phyloP scores from a whole-genome alignment of 2,113 vertebrate genomes.

The Perca schrenkii region DNA sequence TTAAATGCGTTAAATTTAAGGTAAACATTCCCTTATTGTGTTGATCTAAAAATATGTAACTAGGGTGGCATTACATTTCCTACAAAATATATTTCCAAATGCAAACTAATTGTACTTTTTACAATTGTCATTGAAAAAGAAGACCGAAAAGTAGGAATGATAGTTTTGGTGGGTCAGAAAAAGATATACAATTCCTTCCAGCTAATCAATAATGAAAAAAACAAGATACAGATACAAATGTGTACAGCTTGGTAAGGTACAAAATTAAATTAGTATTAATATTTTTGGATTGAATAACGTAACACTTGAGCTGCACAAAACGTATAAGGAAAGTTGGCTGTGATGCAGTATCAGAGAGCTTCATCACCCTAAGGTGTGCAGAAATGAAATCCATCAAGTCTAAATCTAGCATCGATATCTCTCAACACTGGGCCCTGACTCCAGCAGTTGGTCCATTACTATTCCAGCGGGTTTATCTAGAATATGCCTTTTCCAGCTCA shows the following conservation, averaged over 20 bases:
- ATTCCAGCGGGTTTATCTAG: constrained; percentile 75
- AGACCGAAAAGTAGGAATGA: background rate
- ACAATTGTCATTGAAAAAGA: background rate
- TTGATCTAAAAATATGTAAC: background rate
- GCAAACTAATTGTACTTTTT: background rate
- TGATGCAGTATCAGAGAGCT: constrained; percentile 46
- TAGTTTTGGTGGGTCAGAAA: background rate
- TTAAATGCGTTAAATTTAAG: background rate
- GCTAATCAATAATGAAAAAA: background rate
- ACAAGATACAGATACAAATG: background rate
- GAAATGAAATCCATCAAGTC: constrained; percentile 72
- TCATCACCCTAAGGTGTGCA: constrained; percentile 52
- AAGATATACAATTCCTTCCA: background rate
- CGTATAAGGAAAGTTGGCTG: constrained; percentile 22
- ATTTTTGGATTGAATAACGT: background rate
- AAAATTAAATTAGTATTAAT: background rate
- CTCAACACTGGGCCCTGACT: constrained; percentile 54
- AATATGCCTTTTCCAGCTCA: constrained; percentile 83
- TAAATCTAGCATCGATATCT: constrained; percentile 66
- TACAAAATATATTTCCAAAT: background rate
- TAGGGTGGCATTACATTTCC: background rate
- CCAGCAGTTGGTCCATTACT: constrained; percentile 78
- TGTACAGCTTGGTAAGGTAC: background rate
- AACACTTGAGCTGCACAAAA: constrained; percentile 3
- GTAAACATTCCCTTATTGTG: background rate